phyloP scores from a whole-genome alignment of 2,113 vertebrate species.

The Sylvia atricapilla region DNA sequence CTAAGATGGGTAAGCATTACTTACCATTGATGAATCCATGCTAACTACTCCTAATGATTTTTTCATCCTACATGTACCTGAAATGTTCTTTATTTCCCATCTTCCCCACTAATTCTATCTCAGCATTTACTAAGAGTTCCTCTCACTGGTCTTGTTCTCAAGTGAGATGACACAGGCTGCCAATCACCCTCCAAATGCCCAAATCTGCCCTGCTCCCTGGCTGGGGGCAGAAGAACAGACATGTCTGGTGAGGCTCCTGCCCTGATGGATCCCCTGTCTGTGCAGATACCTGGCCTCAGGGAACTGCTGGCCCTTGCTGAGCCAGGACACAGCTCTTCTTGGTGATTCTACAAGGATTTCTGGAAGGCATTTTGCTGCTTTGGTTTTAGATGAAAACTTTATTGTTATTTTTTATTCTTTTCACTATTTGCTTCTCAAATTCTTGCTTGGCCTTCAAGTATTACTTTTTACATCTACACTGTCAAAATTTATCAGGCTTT shows the following conservation, averaged over 20 bases:
- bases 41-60: not conserved
- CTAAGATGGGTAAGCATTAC: not conserved
- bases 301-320: not conserved
- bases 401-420: not conserved
- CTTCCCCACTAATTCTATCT: not conserved
- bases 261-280: not conserved
- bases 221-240: not conserved
- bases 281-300: not conserved
- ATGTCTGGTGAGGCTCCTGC: not conserved
- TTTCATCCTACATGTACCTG: not conserved
- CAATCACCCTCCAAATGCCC: rapidly evolving
- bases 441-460: not conserved
- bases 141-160: not conserved
- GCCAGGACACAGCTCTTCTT: not conserved
- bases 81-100: not conserved
- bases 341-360: not conserved
- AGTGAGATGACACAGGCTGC: not conserved
- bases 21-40: not conserved
- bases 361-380: not conserved
- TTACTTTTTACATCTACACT: not conserved
- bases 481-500: not conserved
- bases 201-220: not conserved
- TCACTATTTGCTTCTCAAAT: not conserved
- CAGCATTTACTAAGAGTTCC: not conserved
- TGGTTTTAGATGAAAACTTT: not conserved